phyloP scores from a whole-genome alignment of 2,113 vertebrate genomes.

The Archocentrus centrarchus region DNA sequence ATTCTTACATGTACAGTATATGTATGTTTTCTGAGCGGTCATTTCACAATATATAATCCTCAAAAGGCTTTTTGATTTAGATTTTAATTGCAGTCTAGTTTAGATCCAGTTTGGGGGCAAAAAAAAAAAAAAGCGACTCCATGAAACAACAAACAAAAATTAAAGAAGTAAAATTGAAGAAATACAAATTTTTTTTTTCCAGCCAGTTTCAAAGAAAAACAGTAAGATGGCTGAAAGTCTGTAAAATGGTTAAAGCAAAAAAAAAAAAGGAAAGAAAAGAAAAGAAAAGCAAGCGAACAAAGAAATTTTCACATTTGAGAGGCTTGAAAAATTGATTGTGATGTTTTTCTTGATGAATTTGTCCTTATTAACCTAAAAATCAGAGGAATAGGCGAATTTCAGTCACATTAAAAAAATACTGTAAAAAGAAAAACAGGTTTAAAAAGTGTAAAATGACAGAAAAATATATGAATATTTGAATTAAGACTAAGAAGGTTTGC shows the following conservation, averaged over 20 bases:
- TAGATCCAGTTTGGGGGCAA: background rate
- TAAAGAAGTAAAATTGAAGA: background rate
- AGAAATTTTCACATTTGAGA: background rate
- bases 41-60: constrained; percentile 1
- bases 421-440: background rate
- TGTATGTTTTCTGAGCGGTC: constrained; percentile 1
- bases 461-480: background rate
- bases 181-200: too few relatives aligned
- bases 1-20: background rate
- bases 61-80: too few relatives aligned
- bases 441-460: constrained; percentile 20
- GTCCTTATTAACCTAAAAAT: background rate
- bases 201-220: background rate
- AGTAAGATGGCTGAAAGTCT: background rate
- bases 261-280: too few relatives aligned
- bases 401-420: background rate
- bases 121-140: too few relatives aligned
- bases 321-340: background rate
- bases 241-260: background rate
- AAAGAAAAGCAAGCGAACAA: background rate
- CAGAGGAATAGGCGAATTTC: background rate
- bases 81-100: background rate
- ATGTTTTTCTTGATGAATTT: background rate
- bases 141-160: too few relatives aligned
- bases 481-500: constrained; percentile 1